phyloP scores from a whole-genome alignment of 2,797 vertebrate genomes.

The Lagodon rhomboides region DNA sequence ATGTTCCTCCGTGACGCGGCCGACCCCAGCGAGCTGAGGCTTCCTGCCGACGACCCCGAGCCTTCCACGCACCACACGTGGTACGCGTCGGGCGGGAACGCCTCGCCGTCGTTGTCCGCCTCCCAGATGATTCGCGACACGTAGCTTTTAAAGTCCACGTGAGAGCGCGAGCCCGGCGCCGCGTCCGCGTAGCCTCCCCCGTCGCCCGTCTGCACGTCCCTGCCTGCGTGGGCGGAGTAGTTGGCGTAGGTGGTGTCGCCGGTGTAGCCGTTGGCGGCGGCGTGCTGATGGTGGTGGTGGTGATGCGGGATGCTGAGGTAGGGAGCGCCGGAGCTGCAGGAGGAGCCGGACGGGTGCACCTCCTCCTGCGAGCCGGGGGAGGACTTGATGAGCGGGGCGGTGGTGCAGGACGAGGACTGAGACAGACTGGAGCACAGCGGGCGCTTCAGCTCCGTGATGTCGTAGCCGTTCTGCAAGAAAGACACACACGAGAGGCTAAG shows the following conservation, averaged over 20 bases:
- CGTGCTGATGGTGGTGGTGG: conserved; percentile 57
- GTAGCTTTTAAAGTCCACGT: conserved; percentile 88
- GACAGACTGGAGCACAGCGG: conserved; percentile 87
- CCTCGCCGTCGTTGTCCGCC: conserved; percentile 86
- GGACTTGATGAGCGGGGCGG: conserved; percentile 85
- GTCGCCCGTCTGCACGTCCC: conserved; percentile 20
- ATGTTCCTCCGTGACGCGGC: conserved; percentile 26
- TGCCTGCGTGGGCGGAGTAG: background rate
- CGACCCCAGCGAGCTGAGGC: conserved; percentile 90
- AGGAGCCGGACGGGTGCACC: conserved; percentile 74
- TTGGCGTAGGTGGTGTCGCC: conserved; percentile 26
- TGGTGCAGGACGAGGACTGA: conserved; percentile 85
- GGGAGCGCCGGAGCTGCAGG: conserved; percentile 72
- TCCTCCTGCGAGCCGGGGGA: conserved; percentile 86
- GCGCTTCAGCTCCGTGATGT: conserved; percentile 91
- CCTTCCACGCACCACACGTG: conserved; percentile 90
- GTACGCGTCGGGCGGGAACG: conserved; percentile 84
- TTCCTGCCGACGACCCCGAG: conserved; percentile 83
- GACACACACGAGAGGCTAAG: too few species aligned
- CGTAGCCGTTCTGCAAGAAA: conserved; percentile 85
- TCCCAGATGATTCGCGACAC: conserved; percentile 88
- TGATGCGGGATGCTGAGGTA: conserved; percentile 78
- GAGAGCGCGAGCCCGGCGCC: conserved; percentile 44
- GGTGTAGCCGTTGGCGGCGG: conserved; percentile 12
- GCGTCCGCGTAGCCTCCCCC: conserved; percentile 18